Percentiles rank a stretch among this genome's conserved stretches.
Conservation (phyloP, 1,140 invertebrate species). For the Lepidurus couesii region DNA sequence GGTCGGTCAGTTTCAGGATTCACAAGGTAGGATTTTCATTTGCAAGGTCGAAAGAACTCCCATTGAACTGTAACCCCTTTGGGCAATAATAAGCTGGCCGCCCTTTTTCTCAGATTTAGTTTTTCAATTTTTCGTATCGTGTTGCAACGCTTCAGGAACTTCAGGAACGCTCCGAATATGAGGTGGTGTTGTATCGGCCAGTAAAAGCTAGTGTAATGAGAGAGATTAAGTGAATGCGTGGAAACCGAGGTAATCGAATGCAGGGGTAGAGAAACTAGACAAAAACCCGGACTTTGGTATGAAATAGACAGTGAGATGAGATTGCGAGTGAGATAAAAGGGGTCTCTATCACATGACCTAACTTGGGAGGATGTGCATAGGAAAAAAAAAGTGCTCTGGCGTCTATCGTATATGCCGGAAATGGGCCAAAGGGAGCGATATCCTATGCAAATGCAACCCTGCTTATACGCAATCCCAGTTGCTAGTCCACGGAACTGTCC, state of each 20-base stretch:
- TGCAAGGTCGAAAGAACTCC: background rate
- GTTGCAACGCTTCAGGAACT: background rate
- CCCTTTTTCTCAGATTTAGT: too few species aligned
- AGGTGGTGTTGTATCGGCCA: background rate
- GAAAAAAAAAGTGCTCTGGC: background rate
- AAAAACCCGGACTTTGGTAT: background rate
- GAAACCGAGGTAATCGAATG: background rate
- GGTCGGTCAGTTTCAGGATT: background rate
- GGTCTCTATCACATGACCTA: background rate
- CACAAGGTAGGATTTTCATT: background rate
- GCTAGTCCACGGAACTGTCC: background rate
- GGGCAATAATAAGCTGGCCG: background rate
- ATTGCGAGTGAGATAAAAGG: background rate
- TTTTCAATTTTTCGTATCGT: too few species aligned
- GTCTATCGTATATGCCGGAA: conserved; percentile 2
- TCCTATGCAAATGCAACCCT: conserved; percentile 17
- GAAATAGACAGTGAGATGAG: background rate
- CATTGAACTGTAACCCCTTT: background rate
- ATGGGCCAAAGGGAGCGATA: conserved; percentile 10
- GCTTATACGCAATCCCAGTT: background rate
- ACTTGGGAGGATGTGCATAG: background rate
- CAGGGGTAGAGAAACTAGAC: background rate
- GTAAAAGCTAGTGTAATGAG: background rate
- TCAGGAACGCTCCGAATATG: background rate
- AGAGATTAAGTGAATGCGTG: background rate